These are phyloP conservation scores for Bagarius yarrelli DNA, from an alignment of 2,113 vertebrate species.

Conservation along the genomic window DNA sequence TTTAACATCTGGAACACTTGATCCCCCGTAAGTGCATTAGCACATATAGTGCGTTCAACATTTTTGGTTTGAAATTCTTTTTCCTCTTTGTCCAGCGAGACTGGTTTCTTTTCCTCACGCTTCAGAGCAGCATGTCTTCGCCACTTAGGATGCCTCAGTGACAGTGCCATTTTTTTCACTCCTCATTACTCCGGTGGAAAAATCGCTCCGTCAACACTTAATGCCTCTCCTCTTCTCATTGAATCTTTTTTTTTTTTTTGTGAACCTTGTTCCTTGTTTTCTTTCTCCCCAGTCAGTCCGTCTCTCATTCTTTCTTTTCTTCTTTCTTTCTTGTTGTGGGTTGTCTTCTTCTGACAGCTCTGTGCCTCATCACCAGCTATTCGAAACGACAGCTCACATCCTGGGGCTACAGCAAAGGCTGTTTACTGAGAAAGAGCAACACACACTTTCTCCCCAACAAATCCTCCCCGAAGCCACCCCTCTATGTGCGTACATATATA, in stretches of 20 bases:
- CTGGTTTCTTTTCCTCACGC: conserved; percentile 32
- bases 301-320: conserved; percentile 2
- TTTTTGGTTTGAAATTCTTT: conserved; percentile 54
- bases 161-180: conserved; percentile 36
- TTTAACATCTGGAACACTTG: conserved; percentile 46
- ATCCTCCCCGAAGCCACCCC: conserved; percentile 49
- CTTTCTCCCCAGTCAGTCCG: conserved; percentile 51
- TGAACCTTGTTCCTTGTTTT: no score
- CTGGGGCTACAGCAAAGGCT: conserved; percentile 85
- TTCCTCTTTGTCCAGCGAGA: conserved; percentile 16
- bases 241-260: conserved; percentile 79
- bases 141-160: conserved; percentile 27
- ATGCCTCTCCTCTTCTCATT: conserved; percentile 73
- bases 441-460: conserved; percentile 81
- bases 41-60: conserved; percentile 41
- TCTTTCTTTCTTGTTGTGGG: conserved; percentile 68
- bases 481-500: conserved; percentile 17
- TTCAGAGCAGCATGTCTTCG: neutral
- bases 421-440: conserved; percentile 91
- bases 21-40: conserved; percentile 43
- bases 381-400: conserved; percentile 97
- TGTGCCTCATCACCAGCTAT: conserved; percentile 94
- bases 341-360: conserved; percentile 94
- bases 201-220: conserved; percentile 37
- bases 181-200: conserved; percentile 31